These are phyloP conservation scores for Graptemys geographica DNA, from an alignment of 2,797 vertebrate genomes.

Conservation along the genomic window DNA sequence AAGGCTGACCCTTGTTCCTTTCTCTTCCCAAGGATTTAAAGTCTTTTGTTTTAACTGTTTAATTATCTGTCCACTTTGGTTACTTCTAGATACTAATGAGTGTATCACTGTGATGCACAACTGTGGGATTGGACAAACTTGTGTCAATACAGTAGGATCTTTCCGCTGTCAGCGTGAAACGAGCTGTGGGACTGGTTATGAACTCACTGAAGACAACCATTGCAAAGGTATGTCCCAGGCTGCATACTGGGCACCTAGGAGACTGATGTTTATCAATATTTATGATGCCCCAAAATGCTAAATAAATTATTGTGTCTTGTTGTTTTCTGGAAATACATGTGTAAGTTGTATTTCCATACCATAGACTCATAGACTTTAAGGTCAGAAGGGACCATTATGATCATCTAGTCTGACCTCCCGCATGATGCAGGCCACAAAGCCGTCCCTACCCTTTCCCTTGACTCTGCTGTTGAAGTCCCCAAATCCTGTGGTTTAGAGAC, in stretches of 20 bases:
- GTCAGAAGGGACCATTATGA: too few species aligned
- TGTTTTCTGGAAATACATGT: fast-evolving
- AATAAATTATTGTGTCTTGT: fast-evolving
- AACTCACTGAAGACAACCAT: conserved; percentile 92
- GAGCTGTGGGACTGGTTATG: conserved; percentile 97
- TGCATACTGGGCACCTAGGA: not conserved
- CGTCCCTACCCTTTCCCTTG: too few species aligned
- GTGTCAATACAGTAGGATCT: conserved; percentile 91
- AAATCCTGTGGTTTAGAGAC: too few species aligned
- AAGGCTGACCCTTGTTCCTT: fast-evolving
- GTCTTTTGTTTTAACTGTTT: not conserved
- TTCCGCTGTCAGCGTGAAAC: conserved; percentile 96
- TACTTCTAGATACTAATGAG: conserved; percentile 91
- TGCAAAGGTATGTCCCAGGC: conserved; percentile 87
- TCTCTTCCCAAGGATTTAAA: not conserved
- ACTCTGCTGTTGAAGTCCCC: too few species aligned
- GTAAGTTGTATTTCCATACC: not conserved
- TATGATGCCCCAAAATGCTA: not conserved
- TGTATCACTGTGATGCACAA: conserved; percentile 89
- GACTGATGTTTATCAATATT: not conserved
- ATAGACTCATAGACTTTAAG: too few species aligned
- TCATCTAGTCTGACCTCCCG: too few species aligned
- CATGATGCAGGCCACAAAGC: too few species aligned
- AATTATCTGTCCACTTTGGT: not conserved
- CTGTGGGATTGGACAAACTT: conserved; percentile 91